Conservation (phyloP, 2,113 vertebrate genomes). For the Hassar affinis region DNA sequence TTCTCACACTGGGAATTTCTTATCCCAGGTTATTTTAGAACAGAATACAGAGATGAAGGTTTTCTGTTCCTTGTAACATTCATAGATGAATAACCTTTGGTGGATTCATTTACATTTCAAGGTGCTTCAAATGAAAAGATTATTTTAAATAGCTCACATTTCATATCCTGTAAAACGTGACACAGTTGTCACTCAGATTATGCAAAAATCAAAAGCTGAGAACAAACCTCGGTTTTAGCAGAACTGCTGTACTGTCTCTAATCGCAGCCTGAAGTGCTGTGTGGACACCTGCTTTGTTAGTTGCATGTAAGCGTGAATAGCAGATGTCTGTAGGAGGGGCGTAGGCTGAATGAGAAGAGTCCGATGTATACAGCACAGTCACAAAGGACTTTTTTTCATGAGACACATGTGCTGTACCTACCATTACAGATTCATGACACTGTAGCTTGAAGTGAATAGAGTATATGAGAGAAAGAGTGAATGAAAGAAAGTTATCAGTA, state of each 20-base stretch:
- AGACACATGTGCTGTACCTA: neutral
- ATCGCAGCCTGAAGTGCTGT: neutral
- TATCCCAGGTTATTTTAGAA: neutral
- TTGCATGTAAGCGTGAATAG: neutral
- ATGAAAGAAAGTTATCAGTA: constrained; percentile 1
- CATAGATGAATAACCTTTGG: too few relatives aligned
- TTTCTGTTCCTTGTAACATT: neutral
- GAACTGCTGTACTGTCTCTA: neutral
- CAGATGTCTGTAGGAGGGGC: neutral
- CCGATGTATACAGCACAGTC: neutral
- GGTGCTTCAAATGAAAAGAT: too few relatives aligned
- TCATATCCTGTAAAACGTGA: neutral
- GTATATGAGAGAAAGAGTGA: neutral
- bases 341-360: neutral
- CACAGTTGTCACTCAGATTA: neutral
- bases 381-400: neutral
- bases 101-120: neutral
- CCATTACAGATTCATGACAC: neutral
- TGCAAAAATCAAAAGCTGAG: neutral
- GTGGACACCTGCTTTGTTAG: neutral
- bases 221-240: neutral
- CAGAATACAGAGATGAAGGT: neutral
- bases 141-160: neutral
- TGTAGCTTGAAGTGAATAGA: neutral
- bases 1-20: neutral